Percentiles rank a stretch among this genome's conserved stretches.
Evolutionary conservation across 30 jellyfish, hydroid and myxozoan species (phyloP).

Genomic region (Nemopilema nomurai): DNA sequence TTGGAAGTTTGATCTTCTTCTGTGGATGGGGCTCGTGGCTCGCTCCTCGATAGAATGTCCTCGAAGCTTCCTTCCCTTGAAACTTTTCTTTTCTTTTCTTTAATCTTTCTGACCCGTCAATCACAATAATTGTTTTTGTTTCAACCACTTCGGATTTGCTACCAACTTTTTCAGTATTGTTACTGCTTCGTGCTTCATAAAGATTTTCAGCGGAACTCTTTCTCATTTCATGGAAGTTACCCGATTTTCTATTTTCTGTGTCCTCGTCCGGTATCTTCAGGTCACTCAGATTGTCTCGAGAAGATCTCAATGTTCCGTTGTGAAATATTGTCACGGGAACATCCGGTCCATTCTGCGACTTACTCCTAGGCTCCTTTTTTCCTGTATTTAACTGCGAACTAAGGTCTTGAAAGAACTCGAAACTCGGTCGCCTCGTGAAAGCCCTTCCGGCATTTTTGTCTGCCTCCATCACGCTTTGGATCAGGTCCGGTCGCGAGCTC

Average conservation of each 20-base stretch:
- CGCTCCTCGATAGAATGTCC: background rate
- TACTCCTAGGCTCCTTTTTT: conserved; percentile 1
- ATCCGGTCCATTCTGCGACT: conserved; percentile 11
- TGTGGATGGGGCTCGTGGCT: conserved; percentile 46
- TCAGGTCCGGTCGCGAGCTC: conserved; percentile 59
- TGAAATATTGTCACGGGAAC: conserved; percentile 43
- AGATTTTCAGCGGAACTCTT: background rate
- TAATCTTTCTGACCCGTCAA: conserved; percentile 8
- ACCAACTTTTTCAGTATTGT: background rate
- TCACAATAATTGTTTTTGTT: background rate
- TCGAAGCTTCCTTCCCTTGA: background rate
- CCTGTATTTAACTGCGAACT: conserved; percentile 50
- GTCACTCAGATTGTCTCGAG: conserved; percentile 34
- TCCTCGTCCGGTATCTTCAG: background rate
- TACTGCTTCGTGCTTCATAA: background rate
- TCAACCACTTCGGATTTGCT: background rate
- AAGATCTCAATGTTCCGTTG: conserved; percentile 46
- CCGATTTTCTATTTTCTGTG: background rate
- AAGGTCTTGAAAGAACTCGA: conserved; percentile 63
- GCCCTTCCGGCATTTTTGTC: conserved; percentile 59
- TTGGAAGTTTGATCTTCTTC: conserved; percentile 51
- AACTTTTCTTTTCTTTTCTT: background rate
- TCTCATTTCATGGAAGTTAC: background rate
- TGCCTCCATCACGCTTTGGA: conserved; percentile 53
- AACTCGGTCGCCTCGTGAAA: conserved; percentile 61